Base-by-base conservation (phyloP, 1,140 invertebrate genomes). In the Amyelois transitella region DNA sequence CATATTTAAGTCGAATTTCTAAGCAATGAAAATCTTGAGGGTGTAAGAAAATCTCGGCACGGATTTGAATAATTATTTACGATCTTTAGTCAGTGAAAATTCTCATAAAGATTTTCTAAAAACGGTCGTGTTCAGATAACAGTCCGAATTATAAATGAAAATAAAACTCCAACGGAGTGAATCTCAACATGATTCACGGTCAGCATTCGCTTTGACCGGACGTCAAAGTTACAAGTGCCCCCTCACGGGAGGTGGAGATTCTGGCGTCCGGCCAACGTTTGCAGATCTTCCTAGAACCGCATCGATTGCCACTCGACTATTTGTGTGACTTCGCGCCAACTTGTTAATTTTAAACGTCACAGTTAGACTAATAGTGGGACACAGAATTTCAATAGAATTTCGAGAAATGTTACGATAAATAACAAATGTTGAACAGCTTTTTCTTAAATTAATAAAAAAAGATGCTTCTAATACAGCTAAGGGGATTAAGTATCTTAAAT, bases 281-380 rank as follows among this genome's bases (percentile, higher is more conserved):
- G 69, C 60, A 60, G 64, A 76, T 73, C 68, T 81, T 83, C 77
- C 69, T 48, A 75, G 77, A 81, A 84, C 71, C 82, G 72, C 74
- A 75, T 72, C 66, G 60, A 69, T 67, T 58, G 55, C 62, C 62
- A 53, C 53, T 62, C 56, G 32, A 60, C 58, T 61, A 55, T 51
- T 53, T 59, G 57, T 61, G 57, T 61, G 53, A 54, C 47, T 55
- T 53, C 58, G 52, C 58, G 71, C 59, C 71, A 68, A 62, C 55
- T 65, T 57, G 60, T 66, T 71, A 79, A 73, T 73, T 77, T 66
- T 51, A 24, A n/a, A n/a, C 51, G 48, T 55, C 55, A 1, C 32
- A 66, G 43, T 45, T 45, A 1, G 45, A n/a, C 14, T 24, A n/a
- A 38, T 12, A 38, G 1, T 38, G n/a, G 1, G 1, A 38, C 12